phyloP scores from a whole-genome alignment of 1,140 invertebrate genomes.

The Centruroides sculpturatus region DNA sequence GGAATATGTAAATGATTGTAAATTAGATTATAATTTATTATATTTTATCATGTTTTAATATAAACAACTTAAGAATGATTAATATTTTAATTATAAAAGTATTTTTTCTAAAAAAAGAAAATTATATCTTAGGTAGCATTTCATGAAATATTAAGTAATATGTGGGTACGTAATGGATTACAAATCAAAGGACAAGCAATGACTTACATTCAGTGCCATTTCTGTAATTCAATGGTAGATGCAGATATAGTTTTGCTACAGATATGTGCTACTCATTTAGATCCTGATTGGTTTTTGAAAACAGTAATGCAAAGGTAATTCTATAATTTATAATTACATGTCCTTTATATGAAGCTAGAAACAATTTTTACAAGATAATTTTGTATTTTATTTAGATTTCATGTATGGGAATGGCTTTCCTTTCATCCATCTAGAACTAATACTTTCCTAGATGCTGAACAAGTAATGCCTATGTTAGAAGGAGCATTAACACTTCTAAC shows the following conservation, averaged over 20 bases:
- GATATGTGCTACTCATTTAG: slow-evolving; percentile 76
- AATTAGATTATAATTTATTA: no score
- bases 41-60: no score
- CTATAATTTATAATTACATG: no score
- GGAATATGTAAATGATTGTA: no score
- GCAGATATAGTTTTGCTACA: slow-evolving; percentile 87
- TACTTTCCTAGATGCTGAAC: slow-evolving; percentile 49
- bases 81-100: no score
- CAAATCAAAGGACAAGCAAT: slow-evolving; percentile 97
- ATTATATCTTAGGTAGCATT: slow-evolving; percentile 61
- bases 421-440: slow-evolving; percentile 39
- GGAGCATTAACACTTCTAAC: slow-evolving; percentile 79
- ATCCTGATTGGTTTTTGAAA: slow-evolving; percentile 67
- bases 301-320: slow-evolving; percentile 72
- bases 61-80: no score
- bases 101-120: no score
- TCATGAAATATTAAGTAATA: slow-evolving; percentile 81
- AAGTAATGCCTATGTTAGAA: slow-evolving; percentile 70
- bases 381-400: slow-evolving; percentile 20
- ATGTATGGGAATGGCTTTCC: slow-evolving; percentile 51
- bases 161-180: slow-evolving; percentile 92
- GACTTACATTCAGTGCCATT: slow-evolving; percentile 97
- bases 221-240: slow-evolving; percentile 96
- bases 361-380: no score
- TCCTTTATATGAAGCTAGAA: no score